phyloP scores from a whole-genome alignment of 2,113 vertebrate genomes.

The Cepphus grylle region DNA sequence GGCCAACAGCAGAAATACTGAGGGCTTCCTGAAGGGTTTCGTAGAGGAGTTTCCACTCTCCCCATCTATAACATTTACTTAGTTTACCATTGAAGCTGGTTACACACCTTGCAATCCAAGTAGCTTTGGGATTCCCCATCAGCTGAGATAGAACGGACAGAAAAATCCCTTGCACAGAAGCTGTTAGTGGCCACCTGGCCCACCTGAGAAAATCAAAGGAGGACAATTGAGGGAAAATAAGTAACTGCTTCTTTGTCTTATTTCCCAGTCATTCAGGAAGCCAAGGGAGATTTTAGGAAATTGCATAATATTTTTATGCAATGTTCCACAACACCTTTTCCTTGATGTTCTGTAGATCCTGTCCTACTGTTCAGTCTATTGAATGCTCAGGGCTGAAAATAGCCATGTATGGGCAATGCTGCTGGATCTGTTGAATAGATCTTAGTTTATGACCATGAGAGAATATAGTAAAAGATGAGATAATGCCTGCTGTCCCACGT shows the following conservation, averaged over 20 bases:
- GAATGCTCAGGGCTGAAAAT: neutral
- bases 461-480: neutral
- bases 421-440: neutral
- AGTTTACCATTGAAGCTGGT: neutral
- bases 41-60: neutral
- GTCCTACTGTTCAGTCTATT: neutral
- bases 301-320: neutral
- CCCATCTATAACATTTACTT: neutral
- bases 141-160: neutral
- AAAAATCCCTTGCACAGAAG: neutral
- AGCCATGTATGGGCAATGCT: neutral
- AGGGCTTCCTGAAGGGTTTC: neutral
- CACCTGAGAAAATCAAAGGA: neutral
- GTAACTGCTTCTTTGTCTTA: neutral
- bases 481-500: neutral
- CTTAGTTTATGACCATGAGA: neutral
- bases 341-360: neutral
- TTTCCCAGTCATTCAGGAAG: neutral
- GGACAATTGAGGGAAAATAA: neutral
- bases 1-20: neutral
- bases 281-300: neutral
- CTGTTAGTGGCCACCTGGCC: neutral
- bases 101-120: neutral
- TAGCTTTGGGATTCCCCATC: neutral
- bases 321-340: neutral